phyloP scores from a whole-genome alignment of 2,888 invertebrate species.

The Sphaerophoria taeniata region DNA sequence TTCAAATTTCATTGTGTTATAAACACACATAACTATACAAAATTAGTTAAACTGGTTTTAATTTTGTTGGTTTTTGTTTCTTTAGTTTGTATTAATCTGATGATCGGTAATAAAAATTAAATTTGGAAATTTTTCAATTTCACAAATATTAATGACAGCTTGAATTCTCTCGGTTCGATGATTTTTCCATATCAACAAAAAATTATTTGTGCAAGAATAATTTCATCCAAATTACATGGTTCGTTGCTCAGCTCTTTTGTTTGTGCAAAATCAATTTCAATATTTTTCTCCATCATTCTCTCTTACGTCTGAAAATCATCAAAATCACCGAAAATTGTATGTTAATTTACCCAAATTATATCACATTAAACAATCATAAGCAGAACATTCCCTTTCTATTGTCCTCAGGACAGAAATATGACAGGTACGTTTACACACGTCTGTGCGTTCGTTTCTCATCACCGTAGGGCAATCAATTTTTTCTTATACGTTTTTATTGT shows the following conservation, averaged over 20 bases:
- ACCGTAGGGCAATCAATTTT: constrained; percentile 17
- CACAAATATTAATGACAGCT: not conserved
- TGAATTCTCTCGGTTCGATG: not conserved
- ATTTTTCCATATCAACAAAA: not conserved
- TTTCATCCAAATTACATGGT: constrained; percentile 21
- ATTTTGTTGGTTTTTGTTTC: not conserved
- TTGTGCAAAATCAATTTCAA: not conserved
- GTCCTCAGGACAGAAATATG: constrained; percentile 21
- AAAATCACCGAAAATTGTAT: not conserved
- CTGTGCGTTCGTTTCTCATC: not conserved
- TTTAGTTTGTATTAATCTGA: not conserved
- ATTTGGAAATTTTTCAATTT: not conserved
- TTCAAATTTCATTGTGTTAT: not conserved
- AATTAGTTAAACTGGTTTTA: constrained; percentile 31
- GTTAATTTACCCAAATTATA: constrained; percentile 30
- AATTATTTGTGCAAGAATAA: not conserved
- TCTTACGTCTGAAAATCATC: not conserved
- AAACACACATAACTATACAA: not conserved
- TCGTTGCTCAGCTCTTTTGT: constrained; percentile 46
- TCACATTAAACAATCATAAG: constrained; percentile 23
- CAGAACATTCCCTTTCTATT: constrained; percentile 52
- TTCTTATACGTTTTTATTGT: not conserved
- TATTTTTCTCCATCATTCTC: not conserved
- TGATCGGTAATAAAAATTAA: not conserved
- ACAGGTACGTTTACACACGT: not conserved